Percentiles rank a stretch among this genome's conserved stretches.
Conservation (phyloP, 2,113 vertebrate species). For the Myotis brandtii region DNA sequence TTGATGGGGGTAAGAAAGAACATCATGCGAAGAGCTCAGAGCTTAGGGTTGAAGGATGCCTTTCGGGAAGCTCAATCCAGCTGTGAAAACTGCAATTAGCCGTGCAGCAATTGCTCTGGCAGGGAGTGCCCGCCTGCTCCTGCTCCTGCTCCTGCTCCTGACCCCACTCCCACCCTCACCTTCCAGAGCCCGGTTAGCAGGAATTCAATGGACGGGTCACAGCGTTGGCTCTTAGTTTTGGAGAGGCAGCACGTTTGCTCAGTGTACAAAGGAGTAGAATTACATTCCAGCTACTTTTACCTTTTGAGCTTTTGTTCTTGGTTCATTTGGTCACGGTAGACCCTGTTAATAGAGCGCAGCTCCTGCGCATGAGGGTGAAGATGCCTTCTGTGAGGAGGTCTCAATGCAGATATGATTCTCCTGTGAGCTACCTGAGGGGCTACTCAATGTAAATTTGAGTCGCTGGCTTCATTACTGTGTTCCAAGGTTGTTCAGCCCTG, state of each 20-base stretch:
- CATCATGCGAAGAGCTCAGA: slow-evolving; percentile 66
- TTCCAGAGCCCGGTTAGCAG: neutral
- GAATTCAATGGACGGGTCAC: slow-evolving; percentile 4
- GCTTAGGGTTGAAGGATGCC: slow-evolving; percentile 64
- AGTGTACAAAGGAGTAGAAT: slow-evolving; percentile 35
- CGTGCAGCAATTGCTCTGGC: slow-evolving; percentile 46
- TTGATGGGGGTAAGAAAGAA: slow-evolving; percentile 74
- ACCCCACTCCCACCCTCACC: slow-evolving; percentile 44
- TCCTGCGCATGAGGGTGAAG: neutral
- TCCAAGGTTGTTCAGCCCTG: neutral
- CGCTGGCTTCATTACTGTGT: neutral
- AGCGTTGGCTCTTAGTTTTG: slow-evolving; percentile 51
- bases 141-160: slow-evolving; percentile 28
- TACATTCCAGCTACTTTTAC: neutral
- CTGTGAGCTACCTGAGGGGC: neutral
- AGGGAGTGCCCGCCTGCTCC: slow-evolving; percentile 23
- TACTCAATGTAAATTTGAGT: neutral
- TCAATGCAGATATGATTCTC: neutral
- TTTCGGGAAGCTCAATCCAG: slow-evolving; percentile 74
- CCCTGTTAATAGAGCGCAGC: neutral
- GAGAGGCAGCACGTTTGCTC: slow-evolving; percentile 28
- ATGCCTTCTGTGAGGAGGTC: neutral
- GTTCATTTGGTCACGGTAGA: neutral
- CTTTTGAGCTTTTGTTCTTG: slow-evolving; percentile 43
- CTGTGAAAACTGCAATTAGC: slow-evolving; percentile 79